Percentiles rank a stretch among this genome's conserved stretches.
These are phyloP conservation scores for Amazonetta brasiliensis DNA, from an alignment of 2,797 vertebrate species.

Conservation along the genomic window DNA sequence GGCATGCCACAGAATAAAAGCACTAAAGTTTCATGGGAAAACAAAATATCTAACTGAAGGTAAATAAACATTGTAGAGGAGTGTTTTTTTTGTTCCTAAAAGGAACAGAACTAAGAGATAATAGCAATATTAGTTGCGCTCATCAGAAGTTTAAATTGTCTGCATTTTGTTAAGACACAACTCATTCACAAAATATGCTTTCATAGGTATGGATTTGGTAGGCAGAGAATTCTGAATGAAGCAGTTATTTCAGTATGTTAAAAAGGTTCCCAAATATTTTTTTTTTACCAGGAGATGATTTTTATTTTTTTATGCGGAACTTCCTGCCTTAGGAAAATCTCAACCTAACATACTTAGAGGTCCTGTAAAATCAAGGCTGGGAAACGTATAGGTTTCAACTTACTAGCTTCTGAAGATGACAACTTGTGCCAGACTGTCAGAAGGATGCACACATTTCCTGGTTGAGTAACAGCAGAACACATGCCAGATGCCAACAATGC, in stretches of 20 bases:
- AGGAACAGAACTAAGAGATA: not conserved
- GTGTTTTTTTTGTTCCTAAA: not conserved
- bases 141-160: not conserved
- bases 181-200: not conserved
- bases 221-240: not conserved
- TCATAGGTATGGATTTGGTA: not conserved
- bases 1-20: not conserved
- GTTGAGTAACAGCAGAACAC: not conserved
- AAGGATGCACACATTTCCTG: not conserved
- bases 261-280: not conserved
- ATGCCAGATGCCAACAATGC: not conserved
- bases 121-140: not conserved
- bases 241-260: not conserved
- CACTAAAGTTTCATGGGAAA: not conserved
- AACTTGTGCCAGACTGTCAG: accelerated
- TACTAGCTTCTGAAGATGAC: not conserved
- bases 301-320: not conserved
- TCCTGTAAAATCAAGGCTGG: not conserved
- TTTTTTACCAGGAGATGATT: not conserved
- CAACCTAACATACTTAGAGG: not conserved
- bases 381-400: not conserved
- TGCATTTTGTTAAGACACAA: not conserved
- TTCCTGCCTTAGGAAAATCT: not conserved
- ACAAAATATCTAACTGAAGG: not conserved
- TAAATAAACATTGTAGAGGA: not conserved